These are phyloP conservation scores for Cuculus canorus DNA, from an alignment of 2,797 vertebrate species.

Conservation along the genomic window DNA sequence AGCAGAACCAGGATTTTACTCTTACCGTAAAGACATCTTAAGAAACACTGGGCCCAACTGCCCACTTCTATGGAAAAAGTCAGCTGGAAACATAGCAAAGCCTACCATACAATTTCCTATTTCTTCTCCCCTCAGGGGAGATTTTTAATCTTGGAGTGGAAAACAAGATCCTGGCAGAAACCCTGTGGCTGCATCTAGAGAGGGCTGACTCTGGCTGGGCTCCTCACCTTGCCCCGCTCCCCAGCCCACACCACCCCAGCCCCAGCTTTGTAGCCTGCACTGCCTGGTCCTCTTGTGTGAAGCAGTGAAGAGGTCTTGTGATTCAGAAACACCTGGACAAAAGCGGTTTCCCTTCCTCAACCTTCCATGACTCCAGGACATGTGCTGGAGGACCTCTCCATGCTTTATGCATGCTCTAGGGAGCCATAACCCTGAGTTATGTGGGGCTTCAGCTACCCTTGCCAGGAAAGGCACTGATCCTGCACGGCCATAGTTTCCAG, in stretches of 20 bases:
- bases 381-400: neutral
- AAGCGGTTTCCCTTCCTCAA: neutral
- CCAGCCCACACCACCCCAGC: neutral
- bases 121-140: neutral
- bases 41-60: neutral
- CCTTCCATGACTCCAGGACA: fast-evolving
- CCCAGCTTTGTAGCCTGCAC: neutral
- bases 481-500: neutral
- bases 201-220: neutral
- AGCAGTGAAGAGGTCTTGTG: neutral
- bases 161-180: neutral
- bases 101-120: slow-evolving; percentile 39
- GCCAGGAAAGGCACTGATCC: neutral
- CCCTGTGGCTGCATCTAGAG: neutral
- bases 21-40: neutral
- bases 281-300: neutral
- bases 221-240: neutral
- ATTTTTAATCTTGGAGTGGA: slow-evolving; percentile 25
- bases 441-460: neutral
- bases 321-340: neutral
- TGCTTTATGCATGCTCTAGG: neutral
- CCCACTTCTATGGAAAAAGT: slow-evolving; percentile 32
- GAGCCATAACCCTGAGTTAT: neutral
- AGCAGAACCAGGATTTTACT: neutral
- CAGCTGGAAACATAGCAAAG: slow-evolving; percentile 44